phyloP scores from a whole-genome alignment of 1,140 invertebrate genomes.

The Drosophila ambigua region DNA sequence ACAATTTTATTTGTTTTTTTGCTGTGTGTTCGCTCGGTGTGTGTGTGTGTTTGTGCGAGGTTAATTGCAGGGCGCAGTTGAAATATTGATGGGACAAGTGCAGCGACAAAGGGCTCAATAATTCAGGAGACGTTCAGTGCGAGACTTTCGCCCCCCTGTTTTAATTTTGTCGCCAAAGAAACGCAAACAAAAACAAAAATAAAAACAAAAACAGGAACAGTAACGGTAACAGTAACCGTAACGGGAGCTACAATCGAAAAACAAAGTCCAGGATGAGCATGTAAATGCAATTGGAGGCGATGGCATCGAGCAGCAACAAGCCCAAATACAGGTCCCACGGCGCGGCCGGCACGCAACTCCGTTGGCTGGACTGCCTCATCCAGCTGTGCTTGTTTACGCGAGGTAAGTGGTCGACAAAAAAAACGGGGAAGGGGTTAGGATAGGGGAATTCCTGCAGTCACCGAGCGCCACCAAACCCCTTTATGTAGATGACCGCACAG shows the following conservation, averaged over 20 bases:
- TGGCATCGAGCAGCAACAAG: constrained; percentile 57
- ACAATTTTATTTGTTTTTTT: constrained; percentile 13
- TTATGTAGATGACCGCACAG: background rate
- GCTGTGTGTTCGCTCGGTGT: constrained; percentile 6
- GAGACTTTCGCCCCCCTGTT: constrained; percentile 3
- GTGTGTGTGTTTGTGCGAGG: constrained; percentile 20
- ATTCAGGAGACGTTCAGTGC: constrained; percentile 38
- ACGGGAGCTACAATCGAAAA: constrained; percentile 6
- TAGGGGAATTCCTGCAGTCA: too few species aligned
- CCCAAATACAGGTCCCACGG: constrained; percentile 43
- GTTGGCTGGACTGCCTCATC: constrained; percentile 60
- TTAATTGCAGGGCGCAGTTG: constrained; percentile 59
- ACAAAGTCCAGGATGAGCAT: constrained; percentile 34
- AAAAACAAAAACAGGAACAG: background rate
- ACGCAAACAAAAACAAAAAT: background rate
- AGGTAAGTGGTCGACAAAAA: constrained; percentile 45
- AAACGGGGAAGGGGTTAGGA: too few species aligned
- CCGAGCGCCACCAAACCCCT: background rate
- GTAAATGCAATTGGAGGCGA: constrained; percentile 52
- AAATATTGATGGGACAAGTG: constrained; percentile 64
- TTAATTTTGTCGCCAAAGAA: background rate
- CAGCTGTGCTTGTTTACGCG: constrained; percentile 57
- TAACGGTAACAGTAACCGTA: background rate
- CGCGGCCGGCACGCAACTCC: constrained; percentile 53
- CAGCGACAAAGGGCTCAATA: constrained; percentile 31